Percentiles rank a stretch among this genome's conserved stretches.
Conservation (phyloP, 2,888 invertebrate genomes). For the Boloria selene region DNA sequence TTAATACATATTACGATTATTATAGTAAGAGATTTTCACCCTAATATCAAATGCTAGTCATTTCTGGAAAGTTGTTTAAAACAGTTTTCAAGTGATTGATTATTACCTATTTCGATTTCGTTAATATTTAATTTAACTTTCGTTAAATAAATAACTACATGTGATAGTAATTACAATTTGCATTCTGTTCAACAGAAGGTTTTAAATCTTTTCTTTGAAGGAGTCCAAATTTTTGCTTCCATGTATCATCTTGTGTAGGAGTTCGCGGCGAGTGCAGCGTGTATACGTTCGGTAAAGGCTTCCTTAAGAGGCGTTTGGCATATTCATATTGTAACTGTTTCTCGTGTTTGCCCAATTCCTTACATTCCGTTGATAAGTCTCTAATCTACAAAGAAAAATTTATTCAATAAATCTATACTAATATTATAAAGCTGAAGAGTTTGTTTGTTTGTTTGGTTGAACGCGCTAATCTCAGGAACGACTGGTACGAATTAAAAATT, state of each 20-base stretch:
- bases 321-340: constrained; percentile 52
- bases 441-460: too few species aligned
- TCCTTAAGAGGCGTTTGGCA: constrained; percentile 50
- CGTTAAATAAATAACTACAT: background rate
- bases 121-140: too few species aligned
- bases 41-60: too few species aligned
- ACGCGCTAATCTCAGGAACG: too few species aligned
- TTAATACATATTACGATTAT: too few species aligned
- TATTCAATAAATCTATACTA: background rate
- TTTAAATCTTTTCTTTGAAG: constrained; percentile 53
- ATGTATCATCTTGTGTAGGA: constrained; percentile 20
- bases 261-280: constrained; percentile 41
- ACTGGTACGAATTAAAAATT: too few species aligned
- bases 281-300: constrained; percentile 55
- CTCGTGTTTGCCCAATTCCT: constrained; percentile 43
- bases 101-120: too few species aligned
- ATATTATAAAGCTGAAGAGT: too few species aligned
- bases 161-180: constrained; percentile 39
- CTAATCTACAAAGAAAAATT: constrained; percentile 9
- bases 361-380: constrained; percentile 23
- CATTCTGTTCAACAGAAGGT: constrained; percentile 50
- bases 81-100: background rate
- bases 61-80: background rate
- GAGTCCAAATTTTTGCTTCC: constrained; percentile 44
- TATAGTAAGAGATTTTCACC: too few species aligned